Base-by-base conservation (phyloP, 2,888 invertebrate genomes). In the Trichopoda pennipes region DNA sequence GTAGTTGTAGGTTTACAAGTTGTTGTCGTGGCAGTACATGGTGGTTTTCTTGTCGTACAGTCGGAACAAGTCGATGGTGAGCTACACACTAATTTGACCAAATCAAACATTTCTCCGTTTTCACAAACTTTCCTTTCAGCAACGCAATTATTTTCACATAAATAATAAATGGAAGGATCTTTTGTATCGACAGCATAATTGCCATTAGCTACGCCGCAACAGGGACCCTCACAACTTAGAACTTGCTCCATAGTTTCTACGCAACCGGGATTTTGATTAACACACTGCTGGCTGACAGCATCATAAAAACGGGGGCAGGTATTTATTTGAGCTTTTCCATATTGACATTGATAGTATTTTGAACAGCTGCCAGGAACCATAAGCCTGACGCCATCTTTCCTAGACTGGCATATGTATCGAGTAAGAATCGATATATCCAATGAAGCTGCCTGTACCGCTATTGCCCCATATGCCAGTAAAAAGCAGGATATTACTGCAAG, bases 341-440 rank as follows among this genome's bases (percentile, higher is more conserved):
- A 83, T 47, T 85, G 80, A 17, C 90, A 90, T 73, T 88, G 86
- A 21, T 87, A 90, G 84, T 87, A 90, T 70, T 87, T 85, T 0
- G 88, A 87, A 63, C 90, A 90, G 53, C 89, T 89, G n/a, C 90
- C 90, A 1, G 90, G 90, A 1, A 90, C 89, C n/a, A 90, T 76
- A 3, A 86, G 80, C 3, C 86, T 86, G 70, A 85, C 87, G n/a
- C 89, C 90, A 83, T 90, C 74, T 0, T 38, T 7, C 53, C 88
- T 88, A 7, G 86, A 80, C 16, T 80, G 84, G 66, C 90, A 90
- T 6, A 90, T 84, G 72, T 81, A 89, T 14, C 86, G 85, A 0
- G 86, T 85, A 14, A 89, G 88, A 3, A 89, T 68, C 3, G 84
- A 61, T 32, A 88, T 88, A 76, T 90, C 86, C n/a, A 88, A 73